phyloP scores from a whole-genome alignment of 64 coral and sea anemone species.

The Montipora cactus region DNA sequence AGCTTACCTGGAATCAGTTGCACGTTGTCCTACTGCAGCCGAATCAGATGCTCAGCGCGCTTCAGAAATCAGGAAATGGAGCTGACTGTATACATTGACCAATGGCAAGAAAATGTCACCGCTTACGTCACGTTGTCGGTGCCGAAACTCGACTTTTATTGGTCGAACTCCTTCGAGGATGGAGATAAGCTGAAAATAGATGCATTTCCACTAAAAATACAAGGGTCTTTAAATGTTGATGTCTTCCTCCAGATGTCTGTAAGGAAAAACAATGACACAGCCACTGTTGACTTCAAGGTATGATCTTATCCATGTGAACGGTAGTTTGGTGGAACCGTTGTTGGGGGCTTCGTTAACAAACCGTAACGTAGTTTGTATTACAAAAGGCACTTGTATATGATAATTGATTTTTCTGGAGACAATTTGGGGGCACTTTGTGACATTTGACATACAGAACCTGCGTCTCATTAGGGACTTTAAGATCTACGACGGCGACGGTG shows the following conservation, averaged over 20 bases:
- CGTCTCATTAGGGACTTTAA: no score
- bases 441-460: no score
- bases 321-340: no score
- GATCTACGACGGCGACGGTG: no score
- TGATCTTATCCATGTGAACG: not conserved
- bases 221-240: not conserved
- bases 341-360: no score
- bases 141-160: not conserved
- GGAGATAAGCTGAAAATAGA: not conserved
- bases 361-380: no score
- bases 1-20: not conserved
- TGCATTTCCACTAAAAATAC: slow-evolving; percentile 9
- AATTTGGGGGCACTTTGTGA: no score
- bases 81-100: not conserved
- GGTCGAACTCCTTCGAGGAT: not conserved
- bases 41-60: slow-evolving; percentile 8
- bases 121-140: slow-evolving; percentile 16
- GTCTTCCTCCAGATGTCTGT: not conserved
- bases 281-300: slow-evolving; percentile 25
- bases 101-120: not conserved
- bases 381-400: no score
- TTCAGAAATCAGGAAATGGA: not conserved
- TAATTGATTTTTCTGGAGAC: no score
- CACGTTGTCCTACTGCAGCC: not conserved
- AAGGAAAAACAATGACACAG: not conserved